These are phyloP conservation scores for Mizuhopecten yessoensis DNA, from an alignment of 1,140 invertebrate species.

Conservation along the genomic window DNA sequence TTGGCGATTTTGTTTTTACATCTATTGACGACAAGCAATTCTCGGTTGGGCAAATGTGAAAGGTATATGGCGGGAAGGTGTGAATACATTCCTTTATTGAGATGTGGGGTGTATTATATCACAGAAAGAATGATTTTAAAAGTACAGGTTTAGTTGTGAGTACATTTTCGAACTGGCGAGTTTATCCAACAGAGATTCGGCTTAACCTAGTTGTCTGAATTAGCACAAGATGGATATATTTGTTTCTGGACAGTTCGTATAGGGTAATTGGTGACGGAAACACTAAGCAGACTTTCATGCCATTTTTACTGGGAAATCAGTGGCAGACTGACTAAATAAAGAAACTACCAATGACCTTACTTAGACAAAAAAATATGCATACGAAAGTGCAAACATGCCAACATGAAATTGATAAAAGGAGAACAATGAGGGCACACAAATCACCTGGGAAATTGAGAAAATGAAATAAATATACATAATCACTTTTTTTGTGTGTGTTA, in stretches of 20 bases:
- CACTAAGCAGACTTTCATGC: too few species aligned
- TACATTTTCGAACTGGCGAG: neutral
- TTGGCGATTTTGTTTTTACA: slow-evolving; percentile 18
- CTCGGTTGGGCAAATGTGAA: neutral
- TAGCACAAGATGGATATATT: neutral
- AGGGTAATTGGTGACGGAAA: neutral
- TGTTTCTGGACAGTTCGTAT: neutral
- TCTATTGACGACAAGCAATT: neutral
- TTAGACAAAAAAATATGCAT: too few species aligned
- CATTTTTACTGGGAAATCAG: neutral
- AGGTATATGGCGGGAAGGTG: neutral
- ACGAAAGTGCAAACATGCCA: too few species aligned
- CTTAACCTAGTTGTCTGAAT: neutral
- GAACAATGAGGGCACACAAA: too few species aligned
- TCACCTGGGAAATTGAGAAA: too few species aligned
- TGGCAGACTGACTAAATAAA: neutral
- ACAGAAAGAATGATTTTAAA: neutral
- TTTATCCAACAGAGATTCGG: neutral
- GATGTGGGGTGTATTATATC: neutral
- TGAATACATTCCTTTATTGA: neutral
- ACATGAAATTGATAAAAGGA: too few species aligned
- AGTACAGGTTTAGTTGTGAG: neutral
- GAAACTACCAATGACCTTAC: too few species aligned
- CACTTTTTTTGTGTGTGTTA: too few species aligned
- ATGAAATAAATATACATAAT: too few species aligned